phyloP scores from a whole-genome alignment of 2,888 invertebrate species.

The Ernsta delagoae region DNA sequence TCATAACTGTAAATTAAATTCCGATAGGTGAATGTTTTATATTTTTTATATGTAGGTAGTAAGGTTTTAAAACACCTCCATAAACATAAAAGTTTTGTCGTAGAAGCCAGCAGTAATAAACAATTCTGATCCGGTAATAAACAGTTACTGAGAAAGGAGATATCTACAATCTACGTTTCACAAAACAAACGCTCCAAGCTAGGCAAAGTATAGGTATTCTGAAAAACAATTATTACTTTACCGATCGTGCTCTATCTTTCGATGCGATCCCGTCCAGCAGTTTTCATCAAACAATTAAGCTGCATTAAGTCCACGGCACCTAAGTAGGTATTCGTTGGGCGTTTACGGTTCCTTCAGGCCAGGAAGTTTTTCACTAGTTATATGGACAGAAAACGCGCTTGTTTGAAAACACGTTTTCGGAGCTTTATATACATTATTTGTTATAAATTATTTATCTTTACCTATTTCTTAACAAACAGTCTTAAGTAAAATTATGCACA shows the following conservation, averaged over 20 bases:
- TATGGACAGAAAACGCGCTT: conserved; percentile 24
- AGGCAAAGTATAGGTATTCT: neutral
- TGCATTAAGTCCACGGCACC: conserved; percentile 4
- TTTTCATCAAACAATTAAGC: conserved; percentile 15
- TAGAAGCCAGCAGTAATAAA: neutral
- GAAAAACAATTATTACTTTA: conserved; percentile 15
- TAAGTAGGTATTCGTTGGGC: conserved; percentile 13
- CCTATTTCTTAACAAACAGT: too few species aligned
- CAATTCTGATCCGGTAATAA: neutral
- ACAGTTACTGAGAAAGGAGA: neutral
- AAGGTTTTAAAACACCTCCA: too few species aligned
- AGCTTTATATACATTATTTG: too few species aligned
- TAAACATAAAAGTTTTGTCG: too few species aligned
- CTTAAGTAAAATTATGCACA: too few species aligned
- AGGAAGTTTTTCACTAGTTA: conserved; percentile 15
- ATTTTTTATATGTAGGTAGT: too few species aligned
- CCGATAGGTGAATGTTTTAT: too few species aligned
- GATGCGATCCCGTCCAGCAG: conserved; percentile 16
- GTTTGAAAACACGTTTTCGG: conserved; percentile 14
- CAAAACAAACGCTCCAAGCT: neutral
- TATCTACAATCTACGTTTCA: neutral
- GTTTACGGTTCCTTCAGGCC: conserved; percentile 23
- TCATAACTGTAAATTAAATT: too few species aligned
- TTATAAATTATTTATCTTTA: too few species aligned
- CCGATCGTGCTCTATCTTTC: conserved; percentile 14